Evolutionary conservation across 1,140 invertebrate species (phyloP).

Genomic region (Rhyacophila brunnea): DNA sequence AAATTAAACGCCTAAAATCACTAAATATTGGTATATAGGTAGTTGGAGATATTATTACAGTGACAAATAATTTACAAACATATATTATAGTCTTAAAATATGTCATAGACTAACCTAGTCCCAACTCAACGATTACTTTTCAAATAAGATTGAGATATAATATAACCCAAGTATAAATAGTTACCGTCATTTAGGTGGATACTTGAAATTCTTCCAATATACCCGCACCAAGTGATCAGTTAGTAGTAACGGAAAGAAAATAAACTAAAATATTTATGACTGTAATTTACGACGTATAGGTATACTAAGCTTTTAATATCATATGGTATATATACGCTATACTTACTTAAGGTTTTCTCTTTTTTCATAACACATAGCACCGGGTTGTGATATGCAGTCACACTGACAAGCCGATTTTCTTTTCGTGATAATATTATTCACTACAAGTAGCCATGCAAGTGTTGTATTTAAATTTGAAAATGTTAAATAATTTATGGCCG

Average conservation of each 20-base stretch:
- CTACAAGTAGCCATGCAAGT: conserved; percentile 4
- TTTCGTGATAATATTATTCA: conserved; percentile 7
- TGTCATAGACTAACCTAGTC: too few relatives aligned
- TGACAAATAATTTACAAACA: too few relatives aligned
- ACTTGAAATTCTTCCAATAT: conserved; percentile 8
- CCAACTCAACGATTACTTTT: too few relatives aligned
- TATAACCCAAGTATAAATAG: too few relatives aligned
- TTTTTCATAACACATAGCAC: conserved; percentile 8
- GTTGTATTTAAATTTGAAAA: conserved; percentile 20
- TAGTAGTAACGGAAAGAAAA: conserved; percentile 1
- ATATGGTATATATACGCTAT: conserved; percentile 20
- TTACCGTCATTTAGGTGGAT: background rate
- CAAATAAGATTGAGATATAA: too few relatives aligned
- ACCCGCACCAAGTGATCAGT: background rate
- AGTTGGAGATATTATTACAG: too few relatives aligned
- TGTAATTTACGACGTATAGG: conserved; percentile 19
- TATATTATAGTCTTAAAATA: too few relatives aligned
- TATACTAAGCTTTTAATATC: conserved; percentile 13
- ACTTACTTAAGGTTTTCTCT: background rate
- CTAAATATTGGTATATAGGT: too few relatives aligned
- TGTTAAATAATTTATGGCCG: background rate
- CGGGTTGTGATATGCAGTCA: background rate
- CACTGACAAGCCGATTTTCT: conserved; percentile 4
- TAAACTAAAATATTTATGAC: conserved; percentile 17
- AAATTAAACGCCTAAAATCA: too few relatives aligned